Conservation (phyloP, 2,797 vertebrate species). For the Somateria mollissima region DNA sequence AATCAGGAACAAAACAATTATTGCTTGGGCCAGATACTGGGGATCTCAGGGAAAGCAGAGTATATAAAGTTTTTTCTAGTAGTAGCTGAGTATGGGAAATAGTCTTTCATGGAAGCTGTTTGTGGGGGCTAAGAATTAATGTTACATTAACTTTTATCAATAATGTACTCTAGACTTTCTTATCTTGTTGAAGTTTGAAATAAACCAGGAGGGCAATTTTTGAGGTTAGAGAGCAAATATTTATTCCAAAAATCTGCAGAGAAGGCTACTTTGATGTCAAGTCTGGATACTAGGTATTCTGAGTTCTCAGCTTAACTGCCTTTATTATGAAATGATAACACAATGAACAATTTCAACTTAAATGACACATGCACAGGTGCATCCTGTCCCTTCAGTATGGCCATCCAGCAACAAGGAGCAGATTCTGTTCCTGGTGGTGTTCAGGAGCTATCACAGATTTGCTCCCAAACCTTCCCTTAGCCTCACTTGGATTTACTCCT, state of each 20-base stretch:
- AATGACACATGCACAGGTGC: neutral
- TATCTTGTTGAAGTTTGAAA: neutral
- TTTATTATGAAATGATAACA: neutral
- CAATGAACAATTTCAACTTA: neutral
- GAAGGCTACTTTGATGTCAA: neutral
- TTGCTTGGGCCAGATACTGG: neutral
- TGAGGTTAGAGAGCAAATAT: neutral
- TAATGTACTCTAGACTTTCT: neutral
- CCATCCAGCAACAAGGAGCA: neutral
- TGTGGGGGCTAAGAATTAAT: neutral
- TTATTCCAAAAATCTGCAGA: neutral
- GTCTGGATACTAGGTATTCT: neutral
- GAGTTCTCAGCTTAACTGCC: neutral
- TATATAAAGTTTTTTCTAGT: neutral
- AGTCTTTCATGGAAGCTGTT: neutral
- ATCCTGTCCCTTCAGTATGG: fast-evolving
- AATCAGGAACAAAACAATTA: neutral
- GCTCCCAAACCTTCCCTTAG: neutral
- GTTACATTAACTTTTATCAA: neutral
- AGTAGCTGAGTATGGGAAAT: neutral
- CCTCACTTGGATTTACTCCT: neutral
- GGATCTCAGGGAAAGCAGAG: neutral
- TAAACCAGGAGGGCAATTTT: no score
- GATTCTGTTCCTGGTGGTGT: neutral
- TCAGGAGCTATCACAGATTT: neutral